phyloP scores from a whole-genome alignment of 2,113 vertebrate species.

The Trinectes maculatus region DNA sequence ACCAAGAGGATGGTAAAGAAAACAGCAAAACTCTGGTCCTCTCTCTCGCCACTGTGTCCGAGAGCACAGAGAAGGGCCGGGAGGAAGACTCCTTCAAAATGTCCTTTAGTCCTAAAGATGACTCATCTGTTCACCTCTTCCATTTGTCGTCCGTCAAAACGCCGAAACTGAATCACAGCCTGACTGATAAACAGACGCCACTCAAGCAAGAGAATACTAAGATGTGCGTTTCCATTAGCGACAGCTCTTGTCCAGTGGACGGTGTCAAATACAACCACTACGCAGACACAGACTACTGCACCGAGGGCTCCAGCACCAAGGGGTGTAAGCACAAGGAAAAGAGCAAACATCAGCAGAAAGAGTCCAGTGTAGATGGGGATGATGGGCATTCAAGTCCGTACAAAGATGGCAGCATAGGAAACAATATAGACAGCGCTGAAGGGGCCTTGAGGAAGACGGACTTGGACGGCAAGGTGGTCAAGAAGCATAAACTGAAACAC shows the following conservation, averaged over 20 bases:
- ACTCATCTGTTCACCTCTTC: slow-evolving; percentile 93
- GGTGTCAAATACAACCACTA: slow-evolving; percentile 89
- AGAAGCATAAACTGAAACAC: slow-evolving; percentile 98
- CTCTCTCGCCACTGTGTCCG: slow-evolving; percentile 82
- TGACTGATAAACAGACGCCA: slow-evolving; percentile 92
- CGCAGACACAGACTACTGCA: slow-evolving; percentile 88
- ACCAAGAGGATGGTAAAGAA: slow-evolving; percentile 95
- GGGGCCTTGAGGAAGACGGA: slow-evolving; percentile 89
- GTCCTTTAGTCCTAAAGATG: slow-evolving; percentile 96
- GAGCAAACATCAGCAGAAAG: slow-evolving; percentile 94
- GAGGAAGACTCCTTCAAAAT: slow-evolving; percentile 96
- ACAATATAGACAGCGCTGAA: slow-evolving; percentile 86
- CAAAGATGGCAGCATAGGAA: slow-evolving; percentile 88
- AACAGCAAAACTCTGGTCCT: slow-evolving; percentile 89
- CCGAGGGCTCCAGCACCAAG: slow-evolving; percentile 92
- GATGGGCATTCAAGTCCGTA: slow-evolving; percentile 87
- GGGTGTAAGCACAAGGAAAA: slow-evolving; percentile 96
- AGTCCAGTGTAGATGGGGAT: slow-evolving; percentile 86
- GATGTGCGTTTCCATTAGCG: slow-evolving; percentile 88
- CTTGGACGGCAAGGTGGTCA: slow-evolving; percentile 92
- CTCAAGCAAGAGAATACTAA: slow-evolving; percentile 95
- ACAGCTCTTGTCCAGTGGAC: slow-evolving; percentile 85
- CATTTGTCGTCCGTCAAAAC: slow-evolving; percentile 92
- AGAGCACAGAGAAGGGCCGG: slow-evolving; percentile 87
- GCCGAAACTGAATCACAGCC: slow-evolving; percentile 90